These are phyloP conservation scores for Pammene aurita DNA, from an alignment of 2,888 invertebrate genomes.

Conservation along the genomic window DNA sequence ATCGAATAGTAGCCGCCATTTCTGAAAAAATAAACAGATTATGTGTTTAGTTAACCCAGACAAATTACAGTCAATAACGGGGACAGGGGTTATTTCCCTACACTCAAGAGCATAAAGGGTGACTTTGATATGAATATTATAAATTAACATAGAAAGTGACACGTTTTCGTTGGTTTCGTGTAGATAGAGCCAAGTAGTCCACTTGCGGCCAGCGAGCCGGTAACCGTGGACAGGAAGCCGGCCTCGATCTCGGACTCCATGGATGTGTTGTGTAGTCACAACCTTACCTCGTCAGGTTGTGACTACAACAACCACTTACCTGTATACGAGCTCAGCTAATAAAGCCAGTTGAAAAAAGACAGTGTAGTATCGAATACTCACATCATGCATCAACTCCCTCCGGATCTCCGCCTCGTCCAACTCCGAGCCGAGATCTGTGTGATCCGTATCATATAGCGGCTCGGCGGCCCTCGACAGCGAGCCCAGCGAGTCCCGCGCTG, in stretches of 20 bases:
- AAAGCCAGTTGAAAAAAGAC: no score
- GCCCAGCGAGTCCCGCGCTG: constrained; percentile 82
- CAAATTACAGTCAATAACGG: no score
- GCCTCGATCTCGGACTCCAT: constrained; percentile 87
- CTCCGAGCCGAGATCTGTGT: constrained; percentile 91
- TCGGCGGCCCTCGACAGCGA: constrained; percentile 84
- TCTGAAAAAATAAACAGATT: constrained; percentile 82
- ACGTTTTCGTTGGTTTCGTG: no score
- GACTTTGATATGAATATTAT: no score
- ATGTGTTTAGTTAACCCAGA: not conserved
- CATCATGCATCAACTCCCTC: constrained; percentile 90
- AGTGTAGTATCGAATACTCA: constrained; percentile 54
- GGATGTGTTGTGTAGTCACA: constrained; percentile 79
- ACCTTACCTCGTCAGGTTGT: no score
- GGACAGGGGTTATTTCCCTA: no score
- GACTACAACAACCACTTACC: no score
- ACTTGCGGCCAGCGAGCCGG: constrained; percentile 57
- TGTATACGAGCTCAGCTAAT: no score
- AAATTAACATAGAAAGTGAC: no score
- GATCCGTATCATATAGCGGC: constrained; percentile 89
- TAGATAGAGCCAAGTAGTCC: no score
- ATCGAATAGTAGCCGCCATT: constrained; percentile 95
- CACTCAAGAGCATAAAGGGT: no score
- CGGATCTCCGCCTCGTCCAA: constrained; percentile 90
- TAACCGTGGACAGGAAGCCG: constrained; percentile 88